Evolutionary conservation across 2,888 invertebrate species (phyloP), one percentile per base, ranked within the genome.

Genomic region (Mellilla xanthometata): DNA sequence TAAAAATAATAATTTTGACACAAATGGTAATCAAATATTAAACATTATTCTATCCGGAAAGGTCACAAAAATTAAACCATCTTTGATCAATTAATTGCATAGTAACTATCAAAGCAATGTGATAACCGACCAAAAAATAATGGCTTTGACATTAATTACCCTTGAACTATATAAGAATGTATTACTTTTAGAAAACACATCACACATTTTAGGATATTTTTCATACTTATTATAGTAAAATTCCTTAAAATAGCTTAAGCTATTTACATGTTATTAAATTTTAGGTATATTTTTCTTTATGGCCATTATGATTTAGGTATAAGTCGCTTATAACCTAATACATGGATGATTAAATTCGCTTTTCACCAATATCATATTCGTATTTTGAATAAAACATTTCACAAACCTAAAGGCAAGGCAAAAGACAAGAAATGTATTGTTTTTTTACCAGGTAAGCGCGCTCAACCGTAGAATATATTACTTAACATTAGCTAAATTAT

Each of bases 271-370:
- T 6, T 34, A 12, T 26, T 35, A 35, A 29, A 32, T 19, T 19
- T 19, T 19, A 19, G 15, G 15, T 19, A 19, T 33, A 29, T 41
- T 8, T 33, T 35, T 27, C 12, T 36, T 39, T 40, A 54, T 57
- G 52, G 49, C 55, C 42, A 44, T 48, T 13, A 45, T 47, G 31
- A 32, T 32, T 45, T 47, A 38, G 15, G 15, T 24, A n/a, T 8
- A 24, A 24, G 2, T 19, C 24, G 13, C 10, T 28, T 28, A 28
- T 11, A 11, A 28, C 3, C 7, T 28, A 9, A 26, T 31, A 27
- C 23, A 45, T 32, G 32, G 40, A 47, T 52, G 45, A 41, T 36
- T 56, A 56, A 56, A 56, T 56, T 56, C 56, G 56, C 49, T 56
- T 36, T 30, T 29, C 26, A 42, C 50, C 27, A 45, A 43, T 22